These are phyloP conservation scores for Scaptomyza parva DNA, from an alignment of 2,888 invertebrate genomes.

Conservation along the genomic window DNA sequence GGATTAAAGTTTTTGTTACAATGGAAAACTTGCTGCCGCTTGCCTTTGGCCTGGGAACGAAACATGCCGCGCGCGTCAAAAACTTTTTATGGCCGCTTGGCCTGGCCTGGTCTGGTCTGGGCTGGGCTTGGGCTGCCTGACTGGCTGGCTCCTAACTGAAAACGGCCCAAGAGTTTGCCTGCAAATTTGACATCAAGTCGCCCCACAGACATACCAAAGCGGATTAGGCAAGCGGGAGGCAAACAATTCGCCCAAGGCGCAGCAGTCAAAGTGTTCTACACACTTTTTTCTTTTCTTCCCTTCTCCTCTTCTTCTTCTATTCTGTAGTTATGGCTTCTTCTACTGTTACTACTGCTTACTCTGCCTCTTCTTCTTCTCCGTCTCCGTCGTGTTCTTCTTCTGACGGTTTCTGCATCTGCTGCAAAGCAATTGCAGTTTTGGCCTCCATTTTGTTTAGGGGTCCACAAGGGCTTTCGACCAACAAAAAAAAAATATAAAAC, in stretches of 20 bases:
- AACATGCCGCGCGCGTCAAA: slow-evolving; percentile 76
- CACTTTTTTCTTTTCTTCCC: slow-evolving; percentile 8
- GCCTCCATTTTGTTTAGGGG: slow-evolving; percentile 51
- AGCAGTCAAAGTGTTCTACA: slow-evolving; percentile 47
- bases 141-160: slow-evolving; percentile 42
- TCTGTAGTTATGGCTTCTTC: slow-evolving; percentile 9
- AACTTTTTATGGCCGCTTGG: slow-evolving; percentile 60
- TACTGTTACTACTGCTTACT: not conserved
- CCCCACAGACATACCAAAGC: slow-evolving; percentile 75
- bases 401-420: slow-evolving; percentile 12
- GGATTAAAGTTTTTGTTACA: slow-evolving; percentile 77
- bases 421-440: slow-evolving; percentile 57
- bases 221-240: slow-evolving; percentile 61
- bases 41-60: slow-evolving; percentile 39
- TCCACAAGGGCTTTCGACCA: slow-evolving; percentile 38
- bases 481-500: slow-evolving; percentile 9
- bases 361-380: too few species aligned
- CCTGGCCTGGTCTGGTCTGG: too few species aligned
- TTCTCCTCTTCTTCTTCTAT: too few species aligned
- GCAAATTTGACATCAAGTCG: slow-evolving; percentile 75
- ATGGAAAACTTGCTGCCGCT: slow-evolving; percentile 67
- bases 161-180: slow-evolving; percentile 61
- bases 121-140: too few species aligned
- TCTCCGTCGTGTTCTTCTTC: too few species aligned
- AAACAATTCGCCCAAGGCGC: slow-evolving; percentile 49